Conservation (phyloP, 2,888 invertebrate species). For the Mythimna impura region DNA sequence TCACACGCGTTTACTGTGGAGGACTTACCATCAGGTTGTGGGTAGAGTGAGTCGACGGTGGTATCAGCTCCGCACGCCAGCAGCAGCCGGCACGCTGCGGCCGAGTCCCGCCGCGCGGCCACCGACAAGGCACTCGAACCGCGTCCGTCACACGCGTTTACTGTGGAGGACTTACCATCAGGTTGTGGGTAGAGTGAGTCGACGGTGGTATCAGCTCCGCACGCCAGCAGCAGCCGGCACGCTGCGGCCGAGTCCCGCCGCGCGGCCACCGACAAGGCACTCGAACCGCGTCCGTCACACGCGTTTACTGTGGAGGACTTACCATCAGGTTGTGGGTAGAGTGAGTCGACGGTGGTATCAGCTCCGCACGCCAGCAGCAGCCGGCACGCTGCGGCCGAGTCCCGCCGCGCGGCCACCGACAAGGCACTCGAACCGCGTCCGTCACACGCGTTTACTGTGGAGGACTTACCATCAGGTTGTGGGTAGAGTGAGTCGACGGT, state of each 20-base stretch:
- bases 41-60: conserved; percentile 86
- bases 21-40: conserved; percentile 61
- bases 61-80: conserved; percentile 97
- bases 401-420: conserved; percentile 95
- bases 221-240: conserved; percentile 96
- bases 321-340: conserved; percentile 65
- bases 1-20: conserved; percentile 95
- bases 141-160: conserved; percentile 96
- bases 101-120: conserved; percentile 96
- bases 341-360: conserved; percentile 92
- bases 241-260: conserved; percentile 97
- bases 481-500: conserved; percentile 86
- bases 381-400: conserved; percentile 96
- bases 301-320: conserved; percentile 92
- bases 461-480: conserved; percentile 60
- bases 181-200: conserved; percentile 67
- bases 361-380: conserved; percentile 96
- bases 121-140: conserved; percentile 96
- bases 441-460: conserved; percentile 95
- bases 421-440: conserved; percentile 96
- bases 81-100: conserved; percentile 96
- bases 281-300: conserved; percentile 96
- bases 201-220: conserved; percentile 95
- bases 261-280: conserved; percentile 95
- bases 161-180: conserved; percentile 74